phyloP scores from a whole-genome alignment of 2,113 vertebrate species.

The Anolis carolinensis region DNA sequence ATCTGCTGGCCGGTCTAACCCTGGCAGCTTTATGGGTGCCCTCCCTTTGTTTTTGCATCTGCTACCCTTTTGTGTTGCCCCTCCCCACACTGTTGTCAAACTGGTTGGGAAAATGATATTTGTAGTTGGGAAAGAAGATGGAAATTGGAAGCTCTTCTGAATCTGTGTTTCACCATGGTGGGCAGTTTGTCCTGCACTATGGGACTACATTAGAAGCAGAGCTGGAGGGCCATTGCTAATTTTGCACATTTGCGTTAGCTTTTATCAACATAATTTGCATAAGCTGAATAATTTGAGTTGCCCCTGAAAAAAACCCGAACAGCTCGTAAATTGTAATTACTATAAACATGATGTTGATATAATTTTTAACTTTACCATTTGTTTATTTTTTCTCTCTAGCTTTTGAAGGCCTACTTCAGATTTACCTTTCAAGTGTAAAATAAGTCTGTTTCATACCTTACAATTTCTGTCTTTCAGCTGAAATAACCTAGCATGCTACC shows the following conservation, averaged over 20 bases:
- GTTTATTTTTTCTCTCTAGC: background rate
- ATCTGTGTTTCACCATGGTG: constrained; percentile 35
- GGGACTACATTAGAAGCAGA: background rate
- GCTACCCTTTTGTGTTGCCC: constrained; percentile 70
- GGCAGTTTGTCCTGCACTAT: background rate
- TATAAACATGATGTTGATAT: background rate
- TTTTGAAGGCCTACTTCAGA: background rate
- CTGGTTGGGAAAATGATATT: constrained; percentile 67
- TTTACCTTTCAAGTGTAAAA: background rate
- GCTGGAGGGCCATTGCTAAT: constrained; percentile 7
- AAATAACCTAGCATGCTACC: background rate
- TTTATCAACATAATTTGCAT: constrained; percentile 2
- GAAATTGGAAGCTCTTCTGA: constrained; percentile 61
- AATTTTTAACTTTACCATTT: background rate
- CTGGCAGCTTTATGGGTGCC: constrained; percentile 73
- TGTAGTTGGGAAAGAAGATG: background rate
- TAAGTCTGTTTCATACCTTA: background rate
- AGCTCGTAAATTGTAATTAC: background rate
- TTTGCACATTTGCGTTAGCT: background rate
- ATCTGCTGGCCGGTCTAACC: constrained; percentile 67
- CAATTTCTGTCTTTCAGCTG: background rate
- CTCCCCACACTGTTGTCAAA: constrained; percentile 56
- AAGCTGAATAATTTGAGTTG: background rate
- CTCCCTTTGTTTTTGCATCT: constrained; percentile 76
- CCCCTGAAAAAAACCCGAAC: background rate